A percentile compares a stretch with the other conserved stretches of the same genome.
These are phyloP conservation scores for Cirrhinus molitorella DNA, from an alignment of 2,797 vertebrate species.

Conservation along the genomic window DNA sequence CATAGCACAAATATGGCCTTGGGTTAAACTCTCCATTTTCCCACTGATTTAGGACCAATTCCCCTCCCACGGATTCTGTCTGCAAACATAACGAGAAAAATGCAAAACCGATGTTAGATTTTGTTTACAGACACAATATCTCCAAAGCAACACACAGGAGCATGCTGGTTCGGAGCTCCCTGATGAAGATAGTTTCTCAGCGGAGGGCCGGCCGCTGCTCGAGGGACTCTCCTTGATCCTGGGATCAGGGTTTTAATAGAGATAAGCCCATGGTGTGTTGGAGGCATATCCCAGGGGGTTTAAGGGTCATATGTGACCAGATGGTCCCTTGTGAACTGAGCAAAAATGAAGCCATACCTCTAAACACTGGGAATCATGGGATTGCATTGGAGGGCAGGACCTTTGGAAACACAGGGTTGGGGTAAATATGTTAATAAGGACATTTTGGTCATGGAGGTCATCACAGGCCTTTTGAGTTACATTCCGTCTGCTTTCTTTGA, in stretches of 20 bases:
- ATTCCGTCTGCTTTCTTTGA: not conserved
- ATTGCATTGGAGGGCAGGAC: conserved; percentile 12
- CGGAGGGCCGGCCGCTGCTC: not conserved
- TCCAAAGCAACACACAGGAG: not conserved
- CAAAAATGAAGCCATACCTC: conserved; percentile 14
- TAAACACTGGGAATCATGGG: conserved; percentile 28
- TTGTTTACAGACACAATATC: conserved; percentile 17
- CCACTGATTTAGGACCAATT: conserved; percentile 22
- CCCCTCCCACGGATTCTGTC: not conserved
- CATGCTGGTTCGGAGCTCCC: conserved; percentile 26
- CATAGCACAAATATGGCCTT: conserved; percentile 19
- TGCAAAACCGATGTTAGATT: conserved; percentile 5
- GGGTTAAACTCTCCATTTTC: conserved; percentile 34
- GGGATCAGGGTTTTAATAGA: conserved; percentile 53
- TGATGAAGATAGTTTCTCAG: conserved; percentile 22
- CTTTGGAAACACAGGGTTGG: not conserved
- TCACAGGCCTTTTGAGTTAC: not conserved
- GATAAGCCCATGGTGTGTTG: conserved; percentile 42
- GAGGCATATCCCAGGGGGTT: conserved; percentile 17
- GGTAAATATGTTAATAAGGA: conserved; percentile 6
- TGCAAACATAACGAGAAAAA: conserved; percentile 27
- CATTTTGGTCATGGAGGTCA: not conserved
- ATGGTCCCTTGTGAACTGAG: conserved; percentile 27
- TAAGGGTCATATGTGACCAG: conserved; percentile 43
- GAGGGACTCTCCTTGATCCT: conserved; percentile 48